These are phyloP conservation scores for Polylopha cassiicola DNA, from an alignment of 2,888 invertebrate species.

Conservation along the genomic window DNA sequence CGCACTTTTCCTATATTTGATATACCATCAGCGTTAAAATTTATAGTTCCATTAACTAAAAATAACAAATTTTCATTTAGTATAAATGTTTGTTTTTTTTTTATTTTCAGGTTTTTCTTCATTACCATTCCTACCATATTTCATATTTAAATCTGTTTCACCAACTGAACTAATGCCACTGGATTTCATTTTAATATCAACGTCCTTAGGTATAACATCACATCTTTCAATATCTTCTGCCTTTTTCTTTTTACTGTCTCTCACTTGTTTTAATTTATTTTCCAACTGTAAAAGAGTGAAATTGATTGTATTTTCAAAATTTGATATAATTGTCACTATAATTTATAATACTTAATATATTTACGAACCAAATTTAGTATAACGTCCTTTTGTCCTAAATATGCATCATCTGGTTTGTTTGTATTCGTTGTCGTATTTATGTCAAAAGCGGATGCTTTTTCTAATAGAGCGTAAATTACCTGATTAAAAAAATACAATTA, in stretches of 20 bases:
- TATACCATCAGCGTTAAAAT: conserved; percentile 53
- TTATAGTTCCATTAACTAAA: conserved; percentile 50
- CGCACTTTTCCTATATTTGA: conserved; percentile 57
- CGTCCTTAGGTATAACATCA: conserved; percentile 36
- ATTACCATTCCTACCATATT: conserved; percentile 48
- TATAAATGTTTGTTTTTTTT: too few relatives aligned
- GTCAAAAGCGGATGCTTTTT: too few relatives aligned
- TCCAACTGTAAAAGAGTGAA: conserved; percentile 43
- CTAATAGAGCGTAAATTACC: too few relatives aligned
- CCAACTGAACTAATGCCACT: conserved; percentile 54
- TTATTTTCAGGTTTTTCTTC: too few relatives aligned
- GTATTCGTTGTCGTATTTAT: too few relatives aligned
- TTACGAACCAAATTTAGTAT: conserved; percentile 53
- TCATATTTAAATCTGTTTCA: conserved; percentile 43
- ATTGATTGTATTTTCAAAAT: neutral
- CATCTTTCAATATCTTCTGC: conserved; percentile 29
- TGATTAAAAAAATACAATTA: too few relatives aligned
- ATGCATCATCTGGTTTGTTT: conserved; percentile 51
- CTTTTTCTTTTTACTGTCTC: conserved; percentile 53
- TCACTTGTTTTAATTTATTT: conserved; percentile 57
- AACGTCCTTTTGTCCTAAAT: conserved; percentile 57
- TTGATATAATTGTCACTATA: neutral
- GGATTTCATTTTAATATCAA: conserved; percentile 44
- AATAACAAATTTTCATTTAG: conserved; percentile 18
- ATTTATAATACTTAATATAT: neutral